Evolutionary conservation across 2,888 invertebrate species (phyloP).

Genomic region (Drosophila neonasuta): DNA sequence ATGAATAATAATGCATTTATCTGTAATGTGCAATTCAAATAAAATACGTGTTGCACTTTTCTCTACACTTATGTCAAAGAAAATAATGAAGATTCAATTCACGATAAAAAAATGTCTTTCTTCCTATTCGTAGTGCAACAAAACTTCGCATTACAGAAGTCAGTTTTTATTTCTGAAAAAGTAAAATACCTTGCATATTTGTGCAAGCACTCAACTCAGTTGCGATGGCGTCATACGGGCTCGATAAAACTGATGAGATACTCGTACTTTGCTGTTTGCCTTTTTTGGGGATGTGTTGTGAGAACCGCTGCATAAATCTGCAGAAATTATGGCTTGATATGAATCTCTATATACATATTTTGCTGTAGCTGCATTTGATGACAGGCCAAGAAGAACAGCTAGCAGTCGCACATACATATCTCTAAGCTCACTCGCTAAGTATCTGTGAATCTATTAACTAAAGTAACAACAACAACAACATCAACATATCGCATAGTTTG

Average conservation of each 20-base stretch:
- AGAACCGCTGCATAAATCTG: constrained; percentile 54
- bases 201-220: constrained; percentile 31
- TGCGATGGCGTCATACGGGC: constrained; percentile 67
- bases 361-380: constrained; percentile 45
- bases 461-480: constrained; percentile 18
- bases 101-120: no score
- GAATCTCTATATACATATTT: not conserved
- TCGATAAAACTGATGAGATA: constrained; percentile 47
- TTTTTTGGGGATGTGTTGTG: constrained; percentile 42
- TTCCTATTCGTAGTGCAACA: constrained; percentile 1
- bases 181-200: constrained; percentile 58
- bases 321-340: constrained; percentile 48
- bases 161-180: not conserved
- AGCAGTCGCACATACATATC: not conserved
- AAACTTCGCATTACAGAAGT: not conserved
- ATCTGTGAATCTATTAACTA: constrained; percentile 47
- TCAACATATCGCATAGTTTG: constrained; percentile 12
- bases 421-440: constrained; percentile 4
- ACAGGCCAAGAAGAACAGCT: constrained; percentile 14
- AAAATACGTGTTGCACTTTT: no score
- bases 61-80: no score
- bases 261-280: constrained; percentile 36
- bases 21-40: no score
- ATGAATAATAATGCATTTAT: no score
- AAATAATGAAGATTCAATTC: no score